These are phyloP conservation scores for Plectrocnemia conspersa DNA, from an alignment of 1,140 invertebrate genomes.

Conservation along the genomic window DNA sequence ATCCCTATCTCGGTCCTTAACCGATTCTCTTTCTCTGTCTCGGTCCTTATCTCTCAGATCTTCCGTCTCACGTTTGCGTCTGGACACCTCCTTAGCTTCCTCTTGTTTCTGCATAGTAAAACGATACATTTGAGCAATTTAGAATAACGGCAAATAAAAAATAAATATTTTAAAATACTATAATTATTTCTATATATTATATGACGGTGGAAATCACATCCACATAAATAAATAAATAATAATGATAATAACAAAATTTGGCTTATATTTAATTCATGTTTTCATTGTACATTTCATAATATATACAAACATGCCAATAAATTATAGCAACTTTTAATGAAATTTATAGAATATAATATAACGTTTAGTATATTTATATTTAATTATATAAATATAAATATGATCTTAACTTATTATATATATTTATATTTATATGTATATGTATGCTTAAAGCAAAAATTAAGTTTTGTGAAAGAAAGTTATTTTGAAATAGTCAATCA, in stretches of 20 bases:
- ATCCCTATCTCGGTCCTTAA: constrained; percentile 37
- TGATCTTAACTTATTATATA: neutral
- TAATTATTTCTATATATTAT: constrained; percentile 10
- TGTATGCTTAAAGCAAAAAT: neutral
- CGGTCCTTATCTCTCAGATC: constrained; percentile 37
- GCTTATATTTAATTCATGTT: no score
- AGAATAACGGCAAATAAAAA: constrained; percentile 38
- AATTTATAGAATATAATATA: no score
- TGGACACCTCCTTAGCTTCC: constrained; percentile 50
- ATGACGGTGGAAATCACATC: no score
- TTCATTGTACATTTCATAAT: no score
- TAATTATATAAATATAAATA: no score
- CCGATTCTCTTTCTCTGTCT: constrained; percentile 40
- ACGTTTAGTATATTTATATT: no score
- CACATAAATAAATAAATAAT: no score
- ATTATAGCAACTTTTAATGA: no score
- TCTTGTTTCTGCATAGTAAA: constrained; percentile 58
- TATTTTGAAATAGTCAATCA: constrained; percentile 24
- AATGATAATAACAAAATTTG: no score
- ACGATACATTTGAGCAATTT: constrained; percentile 26
- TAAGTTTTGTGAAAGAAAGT: constrained; percentile 13
- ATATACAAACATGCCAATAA: no score
- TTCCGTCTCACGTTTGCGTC: constrained; percentile 40
- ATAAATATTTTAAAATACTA: neutral
- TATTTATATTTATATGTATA: neutral